Evolutionary conservation across 2,113 vertebrate species (phyloP).

Genomic region (Tachycineta bicolor): DNA sequence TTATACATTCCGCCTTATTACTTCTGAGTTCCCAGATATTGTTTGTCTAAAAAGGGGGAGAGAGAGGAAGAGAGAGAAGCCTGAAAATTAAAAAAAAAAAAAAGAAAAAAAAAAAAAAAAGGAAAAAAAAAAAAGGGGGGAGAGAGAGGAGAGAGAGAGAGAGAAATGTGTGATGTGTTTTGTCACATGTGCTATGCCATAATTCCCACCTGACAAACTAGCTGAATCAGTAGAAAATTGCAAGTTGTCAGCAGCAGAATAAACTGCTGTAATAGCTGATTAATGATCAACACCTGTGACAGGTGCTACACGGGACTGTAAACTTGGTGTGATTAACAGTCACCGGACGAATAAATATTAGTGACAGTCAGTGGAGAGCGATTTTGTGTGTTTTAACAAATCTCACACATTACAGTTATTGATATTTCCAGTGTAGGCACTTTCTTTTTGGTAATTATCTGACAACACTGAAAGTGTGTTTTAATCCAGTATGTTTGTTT

Average conservation of each 20-base stretch:
- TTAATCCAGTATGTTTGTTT: constrained; percentile 61
- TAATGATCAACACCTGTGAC: constrained; percentile 99
- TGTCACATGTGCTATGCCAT: constrained; percentile 95
- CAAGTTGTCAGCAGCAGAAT: constrained; percentile 99
- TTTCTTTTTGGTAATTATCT: constrained; percentile 69
- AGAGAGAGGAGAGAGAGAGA: constrained; percentile 46
- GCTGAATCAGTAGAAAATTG: constrained; percentile 97
- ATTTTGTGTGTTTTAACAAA: constrained; percentile 82
- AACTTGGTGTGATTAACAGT: constrained; percentile 88
- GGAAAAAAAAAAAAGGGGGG: constrained; percentile 59
- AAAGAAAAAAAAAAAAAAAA: not conserved
- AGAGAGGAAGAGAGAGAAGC: constrained; percentile 73
- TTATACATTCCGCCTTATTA: constrained; percentile 99
- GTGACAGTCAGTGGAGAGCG: constrained; percentile 78
- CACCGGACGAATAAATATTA: constrained; percentile 85
- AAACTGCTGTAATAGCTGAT: constrained; percentile 98
- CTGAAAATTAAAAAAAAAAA: constrained; percentile 72
- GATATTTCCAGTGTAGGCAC: constrained; percentile 78
- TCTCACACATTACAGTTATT: constrained; percentile 75
- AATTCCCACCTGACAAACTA: constrained; percentile 99
- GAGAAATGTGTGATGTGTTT: constrained; percentile 93
- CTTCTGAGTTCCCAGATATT: constrained; percentile 95
- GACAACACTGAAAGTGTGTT: constrained; percentile 54
- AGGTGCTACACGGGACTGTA: constrained; percentile 87
- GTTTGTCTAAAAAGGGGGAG: constrained; percentile 89